Evolutionary conservation across 2,888 invertebrate genomes (phyloP).

Genomic region (Acrobeloides nanus): DNA sequence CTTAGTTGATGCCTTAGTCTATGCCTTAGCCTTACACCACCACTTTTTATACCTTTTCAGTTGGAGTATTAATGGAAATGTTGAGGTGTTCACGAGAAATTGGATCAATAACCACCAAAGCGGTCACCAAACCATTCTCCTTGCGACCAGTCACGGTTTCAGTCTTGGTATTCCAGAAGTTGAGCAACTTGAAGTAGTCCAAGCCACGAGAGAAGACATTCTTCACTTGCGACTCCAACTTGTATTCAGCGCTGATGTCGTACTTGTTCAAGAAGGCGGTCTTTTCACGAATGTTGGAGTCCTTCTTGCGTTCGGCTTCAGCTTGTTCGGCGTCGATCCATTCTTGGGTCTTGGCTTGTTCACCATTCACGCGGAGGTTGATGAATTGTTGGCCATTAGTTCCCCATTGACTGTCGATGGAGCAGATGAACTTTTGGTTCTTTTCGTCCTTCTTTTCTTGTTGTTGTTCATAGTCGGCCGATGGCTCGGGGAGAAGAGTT

Average conservation of each 20-base stretch:
- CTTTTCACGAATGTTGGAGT: conserved; percentile 16
- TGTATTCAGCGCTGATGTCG: conserved; percentile 28
- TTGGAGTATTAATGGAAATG: conserved; percentile 34
- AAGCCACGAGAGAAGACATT: conserved; percentile 18
- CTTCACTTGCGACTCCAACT: conserved; percentile 22
- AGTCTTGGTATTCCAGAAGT: conserved; percentile 20
- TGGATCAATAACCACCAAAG: conserved; percentile 37
- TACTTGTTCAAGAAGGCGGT: conserved; percentile 32
- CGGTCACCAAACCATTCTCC: conserved; percentile 12
- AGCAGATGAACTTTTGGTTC: conserved; percentile 29
- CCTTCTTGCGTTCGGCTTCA: conserved; percentile 3
- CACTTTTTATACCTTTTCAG: conserved; percentile 21
- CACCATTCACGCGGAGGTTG: conserved; percentile 9
- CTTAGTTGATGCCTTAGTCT: too few species aligned
- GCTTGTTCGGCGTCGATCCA: conserved; percentile 6
- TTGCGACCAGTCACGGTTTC: not conserved
- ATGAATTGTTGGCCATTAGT: conserved; percentile 22
- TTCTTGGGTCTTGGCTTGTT: conserved; percentile 16
- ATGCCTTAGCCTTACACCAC: too few species aligned
- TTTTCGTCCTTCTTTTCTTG: conserved; percentile 31
- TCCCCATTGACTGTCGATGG: conserved; percentile 21
- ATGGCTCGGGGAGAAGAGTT: conserved; percentile 22
- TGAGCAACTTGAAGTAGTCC: conserved; percentile 31
- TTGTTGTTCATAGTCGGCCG: too few species aligned
- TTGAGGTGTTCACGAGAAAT: conserved; percentile 32